Evolutionary conservation across 2,797 vertebrate species (phyloP), one percentile per base, ranked within the genome.

Genomic region (Sebastiscus tertius): DNA sequence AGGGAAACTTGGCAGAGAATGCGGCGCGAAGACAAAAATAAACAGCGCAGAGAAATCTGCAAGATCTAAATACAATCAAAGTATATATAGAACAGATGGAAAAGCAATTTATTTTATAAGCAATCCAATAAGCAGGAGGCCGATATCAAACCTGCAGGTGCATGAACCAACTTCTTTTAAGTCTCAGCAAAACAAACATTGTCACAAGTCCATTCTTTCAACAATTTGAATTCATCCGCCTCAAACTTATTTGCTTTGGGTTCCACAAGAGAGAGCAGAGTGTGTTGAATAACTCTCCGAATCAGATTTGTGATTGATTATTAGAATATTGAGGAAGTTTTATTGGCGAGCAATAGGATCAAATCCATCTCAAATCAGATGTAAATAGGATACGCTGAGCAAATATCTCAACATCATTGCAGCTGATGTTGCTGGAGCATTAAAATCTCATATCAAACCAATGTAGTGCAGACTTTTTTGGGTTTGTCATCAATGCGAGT

Each of bases 31-130:
- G 70, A 75, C 52, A 52, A 22, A 78, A 87, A 83, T 68, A 86
- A 69, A 31, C 52, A 68, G 64, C 0, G 2, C 3, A 42, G 58
- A 76, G 20, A 67, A 72, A 81, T 75, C 36, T 42, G 9, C 65
- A 36, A 52, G 29, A 81, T 71, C 76, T 71, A 22, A 83, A 85
- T 11, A 52, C 33, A 75, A 81, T 73, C 31, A 46, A 34, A 65
- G 72, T 22, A 2, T 49, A 46, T 27, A 55, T 5, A 54, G 54
- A 72, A 56, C 42, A 59, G 39, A 75, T 24, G 68, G 75, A 70
- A 22, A 74, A 59, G 29, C 55, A 13, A 36, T 70, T 70, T 27
- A 52, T 49, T 65, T n/a, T n/a, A 58, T 5, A 60, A 68, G 14
- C 6, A 39, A 6, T 52, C 49, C 60, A 55, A 69, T 56, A 31